Evolutionary conservation across 2,113 vertebrate genomes (phyloP), one percentile per base, ranked within the genome.

Genomic region (Embiotoca jacksoni): DNA sequence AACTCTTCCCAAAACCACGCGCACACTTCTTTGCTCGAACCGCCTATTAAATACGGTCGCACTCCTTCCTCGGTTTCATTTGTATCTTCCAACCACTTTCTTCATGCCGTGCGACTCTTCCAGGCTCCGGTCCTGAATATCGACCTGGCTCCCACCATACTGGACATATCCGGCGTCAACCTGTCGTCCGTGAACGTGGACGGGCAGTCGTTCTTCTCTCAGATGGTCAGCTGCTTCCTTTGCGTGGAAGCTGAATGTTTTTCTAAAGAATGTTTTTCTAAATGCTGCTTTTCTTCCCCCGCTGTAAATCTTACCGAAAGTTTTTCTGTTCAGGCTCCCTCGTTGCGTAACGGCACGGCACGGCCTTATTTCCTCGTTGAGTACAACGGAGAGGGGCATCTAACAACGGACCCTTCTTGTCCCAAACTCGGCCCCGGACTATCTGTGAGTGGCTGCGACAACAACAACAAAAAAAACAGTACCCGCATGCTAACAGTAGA

Each of bases 81-180:
- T 23, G 23, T 23, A 23, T 23, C 23, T 23, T 23, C 23, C 23
- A 23, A 23, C 23, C 23, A 23, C 23, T 32, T 2, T 44, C 14
- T n/a, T 47, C 2, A 1, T 47, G 15, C 30, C 23, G 23, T 16
- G 8, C 59, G 15, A 16, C 44, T 76, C 31, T 37, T 52, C 3
- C 63, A 96, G 95, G 90, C 89, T 64, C 93, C 93, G 0, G 92
- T 96, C 41, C 16, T 95, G 68, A 95, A 94, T 36, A 95, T 96
- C 1, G 95, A 96, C 80, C 83, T 96, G 41, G 91, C 91, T 31
- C 89, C 95, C 13, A 96, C 95, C 58, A 82, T 96, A 9, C 85
- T 96, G 74, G 94, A 96, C 86, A 95, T 96, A 23, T 90, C 94
- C 14, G 94, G 95, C 1, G 13, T 92, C 49, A 91, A 95, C 80